Conservation (phyloP, 2,113 vertebrate species). For the Rhea pennata region DNA sequence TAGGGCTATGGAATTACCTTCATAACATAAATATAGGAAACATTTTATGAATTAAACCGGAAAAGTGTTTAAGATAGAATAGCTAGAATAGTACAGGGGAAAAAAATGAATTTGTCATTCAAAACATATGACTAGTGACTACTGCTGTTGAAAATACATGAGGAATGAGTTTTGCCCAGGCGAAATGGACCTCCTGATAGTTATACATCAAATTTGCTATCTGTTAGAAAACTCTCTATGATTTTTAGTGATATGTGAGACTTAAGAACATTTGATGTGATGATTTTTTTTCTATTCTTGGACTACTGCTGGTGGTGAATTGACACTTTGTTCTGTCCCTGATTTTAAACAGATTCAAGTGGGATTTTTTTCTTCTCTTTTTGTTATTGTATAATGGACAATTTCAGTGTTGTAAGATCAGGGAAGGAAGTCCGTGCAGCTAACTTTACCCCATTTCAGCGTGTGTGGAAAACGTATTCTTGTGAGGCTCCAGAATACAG, state of each 20-base stretch:
- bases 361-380: background rate
- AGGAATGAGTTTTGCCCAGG: background rate
- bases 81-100: background rate
- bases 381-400: background rate
- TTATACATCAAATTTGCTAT: conserved; percentile 11
- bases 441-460: background rate
- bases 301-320: background rate
- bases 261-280: background rate
- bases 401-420: background rate
- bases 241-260: background rate
- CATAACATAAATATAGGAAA: background rate
- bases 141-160: background rate
- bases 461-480: background rate
- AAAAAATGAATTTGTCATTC: background rate
- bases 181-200: conserved; percentile 1
- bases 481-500: background rate
- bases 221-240: conserved; percentile 23
- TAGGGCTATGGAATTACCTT: background rate
- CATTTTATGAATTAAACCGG: background rate
- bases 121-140: conserved; percentile 17
- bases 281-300: background rate
- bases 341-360: background rate
- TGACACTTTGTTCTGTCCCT: background rate
- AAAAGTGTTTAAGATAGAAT: background rate
- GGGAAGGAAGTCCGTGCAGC: background rate